phyloP scores from a whole-genome alignment of 2,888 invertebrate genomes.

The Tubulanus polymorphus region DNA sequence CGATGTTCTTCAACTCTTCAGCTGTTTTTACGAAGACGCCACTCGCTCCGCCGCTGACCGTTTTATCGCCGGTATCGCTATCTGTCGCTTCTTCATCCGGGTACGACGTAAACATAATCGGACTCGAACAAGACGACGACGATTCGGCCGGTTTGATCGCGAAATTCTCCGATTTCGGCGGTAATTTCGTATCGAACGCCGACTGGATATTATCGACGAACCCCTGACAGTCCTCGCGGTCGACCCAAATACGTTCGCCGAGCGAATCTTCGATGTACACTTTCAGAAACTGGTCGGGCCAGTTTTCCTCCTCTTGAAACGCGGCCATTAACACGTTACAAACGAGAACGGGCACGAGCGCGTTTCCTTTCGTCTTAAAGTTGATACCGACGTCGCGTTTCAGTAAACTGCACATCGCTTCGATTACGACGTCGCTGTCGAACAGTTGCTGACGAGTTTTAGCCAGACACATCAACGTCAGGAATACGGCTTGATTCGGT shows the following conservation, averaged over 20 bases:
- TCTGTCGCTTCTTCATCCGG: too few species aligned
- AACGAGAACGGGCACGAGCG: constrained; percentile 74
- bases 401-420: constrained; percentile 74
- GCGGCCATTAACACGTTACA: constrained; percentile 80
- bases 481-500: constrained; percentile 74
- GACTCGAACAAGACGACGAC: too few species aligned
- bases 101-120: too few species aligned
- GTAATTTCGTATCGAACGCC: constrained; percentile 74
- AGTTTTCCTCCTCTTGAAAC: constrained; percentile 70
- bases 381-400: constrained; percentile 64
- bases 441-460: constrained; percentile 70
- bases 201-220: constrained; percentile 87
- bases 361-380: constrained; percentile 76
- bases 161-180: constrained; percentile 68
- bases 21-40: too few species aligned
- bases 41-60: too few species aligned
- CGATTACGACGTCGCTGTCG: constrained; percentile 52
- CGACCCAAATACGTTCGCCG: constrained; percentile 91
- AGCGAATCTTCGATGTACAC: constrained; percentile 91
- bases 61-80: too few species aligned
- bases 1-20: too few species aligned
- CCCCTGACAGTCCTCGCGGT: constrained; percentile 82
- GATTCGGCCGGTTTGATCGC: too few species aligned
- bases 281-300: constrained; percentile 90
- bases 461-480: constrained; percentile 74